Conservation (phyloP, 2,797 vertebrate species). For the Lerista edwardsae region DNA sequence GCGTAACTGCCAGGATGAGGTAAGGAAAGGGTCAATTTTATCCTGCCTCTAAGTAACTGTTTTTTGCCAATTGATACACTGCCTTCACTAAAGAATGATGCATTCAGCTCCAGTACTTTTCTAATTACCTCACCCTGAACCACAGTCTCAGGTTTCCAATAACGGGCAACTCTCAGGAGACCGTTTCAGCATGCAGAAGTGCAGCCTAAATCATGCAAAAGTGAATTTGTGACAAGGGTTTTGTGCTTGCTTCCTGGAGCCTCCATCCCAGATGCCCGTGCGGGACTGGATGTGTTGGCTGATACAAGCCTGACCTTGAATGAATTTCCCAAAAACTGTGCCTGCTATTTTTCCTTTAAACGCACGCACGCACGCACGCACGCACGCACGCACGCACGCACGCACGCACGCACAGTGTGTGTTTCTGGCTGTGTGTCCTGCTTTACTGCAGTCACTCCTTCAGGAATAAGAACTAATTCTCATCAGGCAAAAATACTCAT, state of each 20-base stretch:
- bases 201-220: constrained; percentile 52
- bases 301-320: neutral
- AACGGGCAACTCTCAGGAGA: constrained; percentile 50
- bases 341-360: neutral
- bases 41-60: constrained; percentile 17
- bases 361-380: too few relatives aligned
- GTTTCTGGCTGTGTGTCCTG: neutral
- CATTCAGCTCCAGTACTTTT: neutral
- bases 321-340: neutral
- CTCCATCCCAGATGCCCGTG: constrained; percentile 51
- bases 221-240: constrained; percentile 31
- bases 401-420: too few relatives aligned
- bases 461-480: neutral
- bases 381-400: too few relatives aligned
- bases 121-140: constrained; percentile 20
- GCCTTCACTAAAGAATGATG: constrained; percentile 31
- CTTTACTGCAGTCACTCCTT: neutral
- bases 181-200: constrained; percentile 39
- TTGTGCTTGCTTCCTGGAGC: neutral
- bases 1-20: neutral
- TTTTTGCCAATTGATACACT: constrained; percentile 4
- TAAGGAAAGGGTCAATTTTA: neutral
- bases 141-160: constrained; percentile 49
- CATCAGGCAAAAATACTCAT: constrained; percentile 2
- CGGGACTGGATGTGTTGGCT: neutral